phyloP scores from a whole-genome alignment of 2,113 vertebrate species.

The Tychaedon coryphoeus region DNA sequence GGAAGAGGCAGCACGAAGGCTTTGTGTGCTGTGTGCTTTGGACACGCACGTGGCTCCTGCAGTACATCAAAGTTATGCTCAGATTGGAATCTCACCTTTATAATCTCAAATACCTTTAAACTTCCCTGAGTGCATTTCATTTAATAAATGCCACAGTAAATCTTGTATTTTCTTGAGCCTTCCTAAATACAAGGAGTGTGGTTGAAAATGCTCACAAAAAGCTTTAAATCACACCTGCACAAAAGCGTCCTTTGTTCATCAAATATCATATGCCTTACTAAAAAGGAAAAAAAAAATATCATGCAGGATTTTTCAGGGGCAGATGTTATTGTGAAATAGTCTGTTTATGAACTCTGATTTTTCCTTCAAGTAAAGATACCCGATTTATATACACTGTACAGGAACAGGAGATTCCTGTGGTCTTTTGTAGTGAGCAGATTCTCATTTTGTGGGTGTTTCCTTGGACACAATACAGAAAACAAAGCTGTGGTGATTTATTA shows the following conservation, averaged over 20 bases:
- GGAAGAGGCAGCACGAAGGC: background rate
- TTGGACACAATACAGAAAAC: background rate
- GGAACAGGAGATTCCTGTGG: background rate
- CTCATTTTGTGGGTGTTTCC: background rate
- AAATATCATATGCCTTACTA: background rate
- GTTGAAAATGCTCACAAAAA: background rate
- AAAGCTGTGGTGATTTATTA: background rate
- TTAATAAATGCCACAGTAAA: background rate
- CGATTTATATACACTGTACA: background rate
- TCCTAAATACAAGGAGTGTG: background rate
- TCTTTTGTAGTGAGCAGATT: background rate
- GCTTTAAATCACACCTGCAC: background rate
- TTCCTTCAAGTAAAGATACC: background rate
- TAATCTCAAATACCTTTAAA: background rate
- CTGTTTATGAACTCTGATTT: background rate
- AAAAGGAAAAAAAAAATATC: background rate
- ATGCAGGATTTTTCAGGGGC: background rate
- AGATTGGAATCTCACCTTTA: background rate
- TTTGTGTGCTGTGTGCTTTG: background rate
- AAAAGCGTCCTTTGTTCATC: background rate
- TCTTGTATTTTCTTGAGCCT: background rate
- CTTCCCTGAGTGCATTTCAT: background rate
- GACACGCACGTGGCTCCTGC: accelerated
- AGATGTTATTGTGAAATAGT: background rate
- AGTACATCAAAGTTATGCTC: background rate